Evolutionary conservation across 37 sponge, comb jelly and placozoan genomes (phyloP).

Genomic region (Ephydatia muelleri): DNA sequence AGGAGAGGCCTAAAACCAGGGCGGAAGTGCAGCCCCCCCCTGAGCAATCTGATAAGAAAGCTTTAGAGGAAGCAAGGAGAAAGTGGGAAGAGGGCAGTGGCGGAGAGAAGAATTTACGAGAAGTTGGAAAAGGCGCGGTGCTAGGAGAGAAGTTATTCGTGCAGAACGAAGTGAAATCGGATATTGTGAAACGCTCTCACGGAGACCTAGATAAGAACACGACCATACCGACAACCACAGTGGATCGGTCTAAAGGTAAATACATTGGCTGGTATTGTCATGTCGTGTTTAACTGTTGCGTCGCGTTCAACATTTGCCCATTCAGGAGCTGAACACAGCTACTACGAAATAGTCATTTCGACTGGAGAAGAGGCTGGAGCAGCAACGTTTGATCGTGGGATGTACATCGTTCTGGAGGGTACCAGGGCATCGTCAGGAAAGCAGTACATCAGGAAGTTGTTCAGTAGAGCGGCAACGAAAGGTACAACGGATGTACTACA

Average conservation of each 20-base stretch:
- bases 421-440: neutral
- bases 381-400: neutral
- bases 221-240: neutral
- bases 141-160: neutral
- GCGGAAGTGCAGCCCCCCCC: neutral
- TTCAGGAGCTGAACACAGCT: slow-evolving; percentile 12
- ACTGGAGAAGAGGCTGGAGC: slow-evolving; percentile 17
- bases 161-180: neutral
- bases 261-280: no score
- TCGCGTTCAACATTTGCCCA: no score
- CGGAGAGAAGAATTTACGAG: neutral
- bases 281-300: no score
- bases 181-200: neutral
- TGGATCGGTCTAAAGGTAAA: neutral
- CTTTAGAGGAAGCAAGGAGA: neutral
- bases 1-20: neutral
- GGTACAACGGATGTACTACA: slow-evolving; percentile 20
- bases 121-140: neutral
- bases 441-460: neutral
- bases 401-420: slow-evolving; percentile 6
- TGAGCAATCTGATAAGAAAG: neutral
- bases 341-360: slow-evolving; percentile 9
- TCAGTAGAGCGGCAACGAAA: neutral
- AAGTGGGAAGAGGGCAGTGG: neutral
- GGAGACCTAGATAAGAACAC: neutral